A percentile compares a stretch with the other conserved stretches of the same genome.
phyloP scores from a whole-genome alignment of 2,797 vertebrate genomes.

The Synaphobranchus kaupii region DNA sequence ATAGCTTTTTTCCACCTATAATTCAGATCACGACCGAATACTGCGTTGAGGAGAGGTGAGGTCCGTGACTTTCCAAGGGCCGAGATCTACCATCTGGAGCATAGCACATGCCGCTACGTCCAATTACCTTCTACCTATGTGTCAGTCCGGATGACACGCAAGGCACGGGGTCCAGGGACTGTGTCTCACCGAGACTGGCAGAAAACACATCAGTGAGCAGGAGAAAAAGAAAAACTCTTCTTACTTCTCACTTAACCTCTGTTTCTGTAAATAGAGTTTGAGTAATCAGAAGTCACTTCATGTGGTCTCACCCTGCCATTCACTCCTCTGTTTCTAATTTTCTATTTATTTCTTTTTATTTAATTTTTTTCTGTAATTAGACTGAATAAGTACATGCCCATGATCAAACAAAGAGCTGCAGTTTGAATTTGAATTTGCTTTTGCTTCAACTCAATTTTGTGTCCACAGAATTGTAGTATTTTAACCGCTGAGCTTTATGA shows the following conservation, averaged over 20 bases:
- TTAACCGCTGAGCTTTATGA: background rate
- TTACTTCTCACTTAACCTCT: background rate
- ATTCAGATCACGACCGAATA: constrained; percentile 54
- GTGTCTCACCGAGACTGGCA: background rate
- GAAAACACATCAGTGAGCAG: background rate
- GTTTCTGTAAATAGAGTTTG: background rate
- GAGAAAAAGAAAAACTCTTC: background rate
- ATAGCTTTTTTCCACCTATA: constrained; percentile 56
- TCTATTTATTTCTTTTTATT: background rate
- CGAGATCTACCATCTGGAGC: constrained; percentile 67
- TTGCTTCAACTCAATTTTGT: background rate
- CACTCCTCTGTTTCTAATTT: background rate
- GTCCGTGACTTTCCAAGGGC: constrained; percentile 49
- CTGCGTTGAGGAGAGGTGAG: constrained; percentile 44
- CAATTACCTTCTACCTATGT: constrained; percentile 68
- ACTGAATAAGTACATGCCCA: background rate
- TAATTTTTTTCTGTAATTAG: background rate
- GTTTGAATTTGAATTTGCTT: background rate
- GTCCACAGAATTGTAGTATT: background rate
- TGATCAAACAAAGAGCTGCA: background rate
- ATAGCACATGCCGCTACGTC: constrained; percentile 61
- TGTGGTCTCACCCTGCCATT: background rate
- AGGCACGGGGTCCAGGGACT: constrained; percentile 41
- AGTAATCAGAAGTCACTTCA: background rate
- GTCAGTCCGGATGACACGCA: constrained; percentile 48